These are phyloP conservation scores for Cheiracanthium punctorium DNA, from an alignment of 2,888 invertebrate genomes.

Conservation along the genomic window DNA sequence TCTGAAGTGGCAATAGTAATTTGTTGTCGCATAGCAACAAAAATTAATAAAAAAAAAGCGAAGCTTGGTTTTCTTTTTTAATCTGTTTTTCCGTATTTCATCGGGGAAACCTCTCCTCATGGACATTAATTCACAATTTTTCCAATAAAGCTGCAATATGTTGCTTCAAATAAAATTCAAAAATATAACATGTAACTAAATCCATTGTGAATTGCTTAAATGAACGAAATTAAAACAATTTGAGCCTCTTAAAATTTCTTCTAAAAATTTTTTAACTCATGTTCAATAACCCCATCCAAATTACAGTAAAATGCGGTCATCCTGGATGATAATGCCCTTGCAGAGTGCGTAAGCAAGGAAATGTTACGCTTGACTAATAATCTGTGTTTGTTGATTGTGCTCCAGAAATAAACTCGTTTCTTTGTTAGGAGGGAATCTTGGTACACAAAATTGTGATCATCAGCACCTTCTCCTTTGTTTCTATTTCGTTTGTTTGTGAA, in stretches of 20 bases:
- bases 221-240: neutral
- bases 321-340: conserved; percentile 45
- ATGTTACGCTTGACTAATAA: conserved; percentile 66
- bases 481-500: too few relatives aligned
- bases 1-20: conserved; percentile 37
- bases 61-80: neutral
- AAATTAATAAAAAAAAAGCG: conserved; percentile 37
- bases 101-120: neutral
- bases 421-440: conserved; percentile 4
- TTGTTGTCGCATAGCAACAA: conserved; percentile 60
- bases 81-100: neutral
- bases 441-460: too few relatives aligned
- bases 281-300: conserved; percentile 38
- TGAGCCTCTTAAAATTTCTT: neutral
- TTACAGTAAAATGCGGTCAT: conserved; percentile 62
- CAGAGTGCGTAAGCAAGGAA: conserved; percentile 42
- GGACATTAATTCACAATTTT: neutral
- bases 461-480: too few relatives aligned
- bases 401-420: conserved; percentile 17
- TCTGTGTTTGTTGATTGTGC: conserved; percentile 54
- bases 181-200: too few relatives aligned
- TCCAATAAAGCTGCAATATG: too few relatives aligned
- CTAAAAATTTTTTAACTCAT: neutral
- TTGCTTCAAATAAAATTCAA: too few relatives aligned
- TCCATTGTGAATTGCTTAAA: too few relatives aligned